phyloP scores from a whole-genome alignment of 1,140 invertebrate genomes.

The Rhopalosiphum padi region DNA sequence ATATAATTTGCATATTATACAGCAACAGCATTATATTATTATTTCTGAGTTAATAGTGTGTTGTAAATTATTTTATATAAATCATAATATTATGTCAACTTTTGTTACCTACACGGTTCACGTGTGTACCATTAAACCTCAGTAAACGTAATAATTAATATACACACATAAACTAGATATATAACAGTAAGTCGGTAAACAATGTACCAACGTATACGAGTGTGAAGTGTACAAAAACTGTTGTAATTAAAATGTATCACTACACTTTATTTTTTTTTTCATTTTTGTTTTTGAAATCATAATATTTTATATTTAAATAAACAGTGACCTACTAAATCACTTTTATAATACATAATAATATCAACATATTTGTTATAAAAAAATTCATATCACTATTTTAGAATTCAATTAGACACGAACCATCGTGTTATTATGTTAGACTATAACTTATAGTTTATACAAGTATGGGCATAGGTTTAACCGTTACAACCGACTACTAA shows the following conservation, averaged over 20 bases:
- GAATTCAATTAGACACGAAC: neutral
- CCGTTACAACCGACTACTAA: neutral
- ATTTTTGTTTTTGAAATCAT: neutral
- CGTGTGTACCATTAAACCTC: neutral
- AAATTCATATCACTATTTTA: neutral
- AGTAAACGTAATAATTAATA: neutral
- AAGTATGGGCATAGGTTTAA: neutral
- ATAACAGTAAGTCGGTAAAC: neutral
- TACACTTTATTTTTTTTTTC: neutral
- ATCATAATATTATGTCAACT: neutral
- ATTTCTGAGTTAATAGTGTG: neutral
- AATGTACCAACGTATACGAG: neutral
- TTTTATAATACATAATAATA: neutral
- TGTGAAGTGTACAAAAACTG: neutral
- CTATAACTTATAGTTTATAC: neutral
- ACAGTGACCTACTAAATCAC: neutral
- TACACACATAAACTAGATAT: neutral
- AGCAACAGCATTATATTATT: no score
- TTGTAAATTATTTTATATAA: neutral
- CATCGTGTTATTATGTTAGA: neutral
- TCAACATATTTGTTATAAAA: neutral
- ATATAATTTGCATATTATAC: neutral
- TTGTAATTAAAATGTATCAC: neutral
- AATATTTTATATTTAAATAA: conserved; percentile 14
- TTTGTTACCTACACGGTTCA: neutral